A percentile compares a stretch with the other conserved stretches of the same genome.
Conservation (phyloP, 2,888 invertebrate species). For the Megaustenia siamemsis region DNA sequence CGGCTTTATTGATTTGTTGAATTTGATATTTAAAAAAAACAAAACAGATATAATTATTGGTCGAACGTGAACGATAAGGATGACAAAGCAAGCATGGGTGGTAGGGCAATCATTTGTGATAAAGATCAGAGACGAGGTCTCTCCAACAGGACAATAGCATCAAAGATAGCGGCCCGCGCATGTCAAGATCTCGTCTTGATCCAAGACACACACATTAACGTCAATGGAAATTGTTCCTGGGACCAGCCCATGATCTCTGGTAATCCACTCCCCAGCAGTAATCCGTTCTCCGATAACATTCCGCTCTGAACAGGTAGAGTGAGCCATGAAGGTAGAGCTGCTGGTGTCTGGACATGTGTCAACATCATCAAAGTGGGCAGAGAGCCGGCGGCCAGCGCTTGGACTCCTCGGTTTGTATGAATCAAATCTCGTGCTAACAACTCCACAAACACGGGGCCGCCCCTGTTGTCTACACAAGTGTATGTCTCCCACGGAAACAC, state of each 20-base stretch:
- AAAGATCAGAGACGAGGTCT: neutral
- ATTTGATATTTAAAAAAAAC: too few relatives aligned
- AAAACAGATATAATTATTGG: neutral
- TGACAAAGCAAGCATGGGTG: neutral
- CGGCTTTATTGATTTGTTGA: too few relatives aligned
- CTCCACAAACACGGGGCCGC: neutral
- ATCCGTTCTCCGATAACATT: neutral
- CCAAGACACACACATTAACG: constrained; percentile 17
- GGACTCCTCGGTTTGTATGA: neutral
- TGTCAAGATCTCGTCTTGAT: neutral
- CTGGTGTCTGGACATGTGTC: neutral
- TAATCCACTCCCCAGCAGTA: constrained; percentile 13
- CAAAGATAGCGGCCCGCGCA: neutral
- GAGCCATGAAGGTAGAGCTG: neutral
- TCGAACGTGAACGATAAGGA: neutral
- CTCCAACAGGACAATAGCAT: constrained; percentile 3
- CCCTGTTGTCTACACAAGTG: neutral
- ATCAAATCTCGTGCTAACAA: neutral
- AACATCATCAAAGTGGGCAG: neutral
- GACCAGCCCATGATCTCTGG: neutral
- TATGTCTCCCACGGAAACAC: neutral
- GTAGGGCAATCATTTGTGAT: neutral
- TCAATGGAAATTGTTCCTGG: neutral
- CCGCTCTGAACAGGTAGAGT: neutral
- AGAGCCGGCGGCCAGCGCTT: neutral